Conservation (phyloP, 2,888 invertebrate species). For the Teleiodes luculella region DNA sequence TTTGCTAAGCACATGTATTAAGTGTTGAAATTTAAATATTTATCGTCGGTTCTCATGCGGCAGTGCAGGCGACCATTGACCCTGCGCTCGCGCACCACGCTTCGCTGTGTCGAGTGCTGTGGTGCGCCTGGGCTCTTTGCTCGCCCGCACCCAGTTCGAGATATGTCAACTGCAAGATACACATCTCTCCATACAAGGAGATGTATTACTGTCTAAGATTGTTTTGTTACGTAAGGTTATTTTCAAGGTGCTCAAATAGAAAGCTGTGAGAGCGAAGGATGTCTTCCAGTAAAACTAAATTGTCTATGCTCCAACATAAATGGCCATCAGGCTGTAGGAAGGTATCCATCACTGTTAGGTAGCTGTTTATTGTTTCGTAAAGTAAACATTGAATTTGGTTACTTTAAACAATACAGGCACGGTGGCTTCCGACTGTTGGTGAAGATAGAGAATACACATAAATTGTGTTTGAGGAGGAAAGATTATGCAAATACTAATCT, state of each 20-base stretch:
- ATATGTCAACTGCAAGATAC: conserved; percentile 11
- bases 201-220: conserved; percentile 1
- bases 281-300: too few relatives aligned
- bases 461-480: neutral
- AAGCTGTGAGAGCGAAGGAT: too few relatives aligned
- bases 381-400: conserved; percentile 15
- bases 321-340: too few relatives aligned
- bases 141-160: conserved; percentile 14
- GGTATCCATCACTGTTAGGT: conserved; percentile 22
- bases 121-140: conserved; percentile 32
- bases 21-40: conserved; percentile 78
- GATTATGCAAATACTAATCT: too few relatives aligned
- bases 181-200: neutral
- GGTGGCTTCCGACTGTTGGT: neutral
- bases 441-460: conserved; percentile 4
- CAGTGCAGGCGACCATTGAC: conserved; percentile 72
- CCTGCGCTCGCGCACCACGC: conserved; percentile 49
- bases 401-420: neutral
- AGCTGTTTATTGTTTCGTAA: conserved; percentile 25
- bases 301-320: too few relatives aligned
- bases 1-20: conserved; percentile 75
- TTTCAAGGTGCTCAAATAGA: too few relatives aligned
- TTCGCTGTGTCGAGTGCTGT: conserved; percentile 32
- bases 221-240: neutral
- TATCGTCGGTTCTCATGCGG: conserved; percentile 73